A percentile compares a stretch with the other conserved stretches of the same genome.
Conservation (phyloP, 1,140 invertebrate genomes). For the Cydia fagiglandana region DNA sequence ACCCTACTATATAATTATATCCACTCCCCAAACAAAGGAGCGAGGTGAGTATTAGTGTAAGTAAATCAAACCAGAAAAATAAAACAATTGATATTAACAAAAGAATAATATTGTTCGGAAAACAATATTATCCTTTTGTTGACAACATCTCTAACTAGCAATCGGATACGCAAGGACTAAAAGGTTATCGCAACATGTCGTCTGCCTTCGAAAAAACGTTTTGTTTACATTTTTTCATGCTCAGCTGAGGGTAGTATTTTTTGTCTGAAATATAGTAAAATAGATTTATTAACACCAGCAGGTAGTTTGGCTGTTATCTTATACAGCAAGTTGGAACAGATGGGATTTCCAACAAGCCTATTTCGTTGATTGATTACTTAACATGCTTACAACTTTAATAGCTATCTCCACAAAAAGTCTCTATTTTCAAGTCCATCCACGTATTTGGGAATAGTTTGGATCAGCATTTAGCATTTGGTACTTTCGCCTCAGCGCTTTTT, state of each 20-base stretch:
- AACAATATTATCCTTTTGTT: constrained; percentile 12
- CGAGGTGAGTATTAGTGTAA: too few relatives aligned
- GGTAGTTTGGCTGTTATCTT: constrained; percentile 10
- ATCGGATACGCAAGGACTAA: constrained; percentile 1
- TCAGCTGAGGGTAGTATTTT: constrained; percentile 51
- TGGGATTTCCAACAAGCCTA: neutral
- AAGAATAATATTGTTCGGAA: neutral
- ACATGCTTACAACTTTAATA: neutral
- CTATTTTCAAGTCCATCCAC: too few relatives aligned
- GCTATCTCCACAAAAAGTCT: neutral
- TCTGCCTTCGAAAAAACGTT: constrained; percentile 45
- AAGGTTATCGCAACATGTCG: constrained; percentile 46
- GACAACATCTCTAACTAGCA: constrained; percentile 1
- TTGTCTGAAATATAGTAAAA: constrained; percentile 42
- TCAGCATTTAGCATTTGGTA: too few relatives aligned
- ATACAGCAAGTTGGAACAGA: constrained; percentile 6
- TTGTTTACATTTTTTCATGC: constrained; percentile 67
- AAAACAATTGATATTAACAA: too few relatives aligned
- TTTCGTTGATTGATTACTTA: neutral
- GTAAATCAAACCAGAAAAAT: too few relatives aligned
- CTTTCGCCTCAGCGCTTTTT: too few relatives aligned
- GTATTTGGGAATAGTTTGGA: too few relatives aligned
- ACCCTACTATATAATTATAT: too few relatives aligned
- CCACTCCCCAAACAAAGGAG: too few relatives aligned
- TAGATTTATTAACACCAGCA: constrained; percentile 31